Conservation (phyloP, 2,113 vertebrate species). For the Antigone vipio region DNA sequence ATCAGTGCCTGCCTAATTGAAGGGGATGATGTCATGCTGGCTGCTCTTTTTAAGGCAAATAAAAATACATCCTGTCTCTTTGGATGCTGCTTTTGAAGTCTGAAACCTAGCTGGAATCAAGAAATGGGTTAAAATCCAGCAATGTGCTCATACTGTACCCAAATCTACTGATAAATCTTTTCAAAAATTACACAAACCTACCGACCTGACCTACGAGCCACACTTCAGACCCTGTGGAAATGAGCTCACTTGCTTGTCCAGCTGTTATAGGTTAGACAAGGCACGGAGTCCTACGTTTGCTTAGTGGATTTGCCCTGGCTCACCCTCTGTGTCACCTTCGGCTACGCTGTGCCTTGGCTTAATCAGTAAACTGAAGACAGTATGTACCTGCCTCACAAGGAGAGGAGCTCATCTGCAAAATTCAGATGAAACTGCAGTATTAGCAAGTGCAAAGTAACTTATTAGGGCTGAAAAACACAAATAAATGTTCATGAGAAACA, state of each 20-base stretch:
- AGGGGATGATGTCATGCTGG: slow-evolving; percentile 43
- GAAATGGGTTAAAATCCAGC: slow-evolving; percentile 10
- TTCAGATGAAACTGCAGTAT: neutral
- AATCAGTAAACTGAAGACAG: neutral
- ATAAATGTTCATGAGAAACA: slow-evolving; percentile 35
- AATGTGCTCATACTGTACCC: neutral
- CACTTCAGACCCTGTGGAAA: neutral
- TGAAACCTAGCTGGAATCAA: neutral
- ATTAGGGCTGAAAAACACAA: slow-evolving; percentile 39
- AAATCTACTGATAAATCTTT: neutral
- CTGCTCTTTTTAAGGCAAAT: slow-evolving; percentile 44
- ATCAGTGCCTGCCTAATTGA: slow-evolving; percentile 15
- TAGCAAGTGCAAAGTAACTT: neutral
- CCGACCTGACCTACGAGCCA: neutral
- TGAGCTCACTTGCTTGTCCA: neutral
- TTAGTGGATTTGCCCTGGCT: neutral
- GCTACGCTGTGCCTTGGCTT: neutral
- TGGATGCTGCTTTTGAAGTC: slow-evolving; percentile 3
- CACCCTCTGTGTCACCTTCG: neutral
- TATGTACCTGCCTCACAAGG: neutral
- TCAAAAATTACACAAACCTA: neutral
- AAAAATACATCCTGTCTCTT: slow-evolving; percentile 38
- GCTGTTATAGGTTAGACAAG: neutral
- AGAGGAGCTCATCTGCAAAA: neutral
- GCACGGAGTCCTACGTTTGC: neutral